Conservation (phyloP, 2,797 vertebrate species). For the Urophycis tenuis region DNA sequence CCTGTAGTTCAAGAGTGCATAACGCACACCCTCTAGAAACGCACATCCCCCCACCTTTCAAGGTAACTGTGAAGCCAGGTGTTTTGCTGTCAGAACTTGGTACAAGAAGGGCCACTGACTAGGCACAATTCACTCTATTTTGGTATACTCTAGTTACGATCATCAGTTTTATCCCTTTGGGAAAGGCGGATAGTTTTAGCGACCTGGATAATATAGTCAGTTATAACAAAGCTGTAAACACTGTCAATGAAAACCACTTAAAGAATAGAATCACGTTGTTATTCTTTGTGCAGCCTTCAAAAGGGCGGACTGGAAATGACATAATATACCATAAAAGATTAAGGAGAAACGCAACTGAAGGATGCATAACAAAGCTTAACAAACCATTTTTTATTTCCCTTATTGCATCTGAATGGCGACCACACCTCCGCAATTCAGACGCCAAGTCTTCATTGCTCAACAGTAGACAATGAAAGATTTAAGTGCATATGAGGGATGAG, state of each 20-base stretch:
- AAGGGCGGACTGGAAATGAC: background rate
- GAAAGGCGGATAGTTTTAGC: no score
- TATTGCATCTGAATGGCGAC: background rate
- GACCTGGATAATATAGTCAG: background rate
- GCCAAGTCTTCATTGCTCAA: background rate
- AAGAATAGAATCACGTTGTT: background rate
- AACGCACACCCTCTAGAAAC: background rate
- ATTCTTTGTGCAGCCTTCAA: background rate
- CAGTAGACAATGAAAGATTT: background rate
- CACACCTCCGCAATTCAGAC: background rate
- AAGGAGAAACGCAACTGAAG: background rate
- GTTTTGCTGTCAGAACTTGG: background rate
- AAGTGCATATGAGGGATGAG: background rate
- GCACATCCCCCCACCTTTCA: constrained; percentile 30
- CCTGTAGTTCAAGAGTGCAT: constrained; percentile 31
- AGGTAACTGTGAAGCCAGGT: constrained; percentile 26
- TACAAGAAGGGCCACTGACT: no score
- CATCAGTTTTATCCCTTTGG: no score
- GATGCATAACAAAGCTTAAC: background rate
- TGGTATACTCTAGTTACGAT: no score
- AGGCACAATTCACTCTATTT: no score
- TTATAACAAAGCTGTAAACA: background rate
- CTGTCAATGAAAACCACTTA: background rate
- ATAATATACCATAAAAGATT: background rate
- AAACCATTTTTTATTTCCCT: background rate